Evolutionary conservation across 2,797 vertebrate genomes (phyloP).

Genomic region (Anguilla anguilla): DNA sequence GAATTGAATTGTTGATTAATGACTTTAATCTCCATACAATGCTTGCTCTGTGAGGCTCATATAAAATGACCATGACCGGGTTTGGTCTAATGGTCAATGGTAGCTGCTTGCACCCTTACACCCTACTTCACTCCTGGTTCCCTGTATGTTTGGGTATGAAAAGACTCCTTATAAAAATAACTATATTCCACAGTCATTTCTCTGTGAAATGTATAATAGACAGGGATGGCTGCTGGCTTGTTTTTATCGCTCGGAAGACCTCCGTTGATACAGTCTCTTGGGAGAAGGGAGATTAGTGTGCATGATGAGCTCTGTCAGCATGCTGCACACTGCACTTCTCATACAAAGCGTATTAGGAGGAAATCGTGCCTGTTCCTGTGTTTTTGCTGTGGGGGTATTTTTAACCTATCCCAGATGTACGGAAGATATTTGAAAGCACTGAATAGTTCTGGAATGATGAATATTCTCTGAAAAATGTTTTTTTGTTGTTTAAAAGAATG

Average conservation of each 20-base stretch:
- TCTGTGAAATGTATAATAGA: background rate
- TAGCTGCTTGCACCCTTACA: background rate
- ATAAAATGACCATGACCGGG: background rate
- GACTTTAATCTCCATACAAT: background rate
- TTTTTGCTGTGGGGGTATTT: background rate
- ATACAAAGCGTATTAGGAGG: background rate
- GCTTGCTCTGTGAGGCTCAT: background rate
- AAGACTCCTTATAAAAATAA: background rate
- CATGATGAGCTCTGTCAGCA: background rate
- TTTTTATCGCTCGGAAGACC: background rate
- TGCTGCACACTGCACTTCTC: background rate
- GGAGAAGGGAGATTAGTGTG: background rate
- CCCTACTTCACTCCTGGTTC: background rate
- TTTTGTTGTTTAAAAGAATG: background rate
- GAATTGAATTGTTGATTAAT: background rate
- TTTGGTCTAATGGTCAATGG: background rate
- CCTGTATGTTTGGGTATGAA: background rate
- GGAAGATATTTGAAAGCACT: background rate
- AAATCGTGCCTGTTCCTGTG: background rate
- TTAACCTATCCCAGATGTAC: background rate
- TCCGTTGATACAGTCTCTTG: background rate
- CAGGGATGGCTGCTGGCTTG: background rate
- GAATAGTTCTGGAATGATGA: background rate
- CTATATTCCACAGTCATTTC: background rate
- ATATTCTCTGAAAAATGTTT: background rate